Conservation (phyloP, 1,140 invertebrate species). For the Drosophila hydei region DNA sequence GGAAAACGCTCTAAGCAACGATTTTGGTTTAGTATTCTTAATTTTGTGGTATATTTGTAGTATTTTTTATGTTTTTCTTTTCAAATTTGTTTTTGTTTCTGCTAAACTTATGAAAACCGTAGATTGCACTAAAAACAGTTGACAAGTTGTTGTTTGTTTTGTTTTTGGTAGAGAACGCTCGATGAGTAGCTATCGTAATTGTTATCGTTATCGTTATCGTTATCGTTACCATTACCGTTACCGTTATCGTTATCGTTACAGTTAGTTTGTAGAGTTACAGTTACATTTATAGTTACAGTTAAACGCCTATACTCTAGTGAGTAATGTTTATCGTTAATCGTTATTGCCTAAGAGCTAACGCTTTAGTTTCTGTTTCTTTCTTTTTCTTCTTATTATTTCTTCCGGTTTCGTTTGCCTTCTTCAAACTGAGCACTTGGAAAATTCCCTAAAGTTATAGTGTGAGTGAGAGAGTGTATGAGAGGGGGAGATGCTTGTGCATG, state of each 20-base stretch:
- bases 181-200: constrained; percentile 49
- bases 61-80: constrained; percentile 21
- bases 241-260: constrained; percentile 41
- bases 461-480: background rate
- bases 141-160: constrained; percentile 49
- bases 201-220: constrained; percentile 39
- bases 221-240: constrained; percentile 43
- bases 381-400: background rate
- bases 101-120: constrained; percentile 81
- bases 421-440: constrained; percentile 59
- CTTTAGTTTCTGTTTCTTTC: constrained; percentile 20
- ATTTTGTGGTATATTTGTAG: constrained; percentile 15
- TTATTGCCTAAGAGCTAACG: constrained; percentile 33
- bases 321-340: constrained; percentile 32
- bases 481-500: constrained; percentile 3
- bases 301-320: constrained; percentile 1
- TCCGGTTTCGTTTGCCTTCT: background rate
- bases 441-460: constrained; percentile 61
- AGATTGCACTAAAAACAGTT: constrained; percentile 81
- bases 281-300: constrained; percentile 43
- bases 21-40: constrained; percentile 24
- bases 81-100: constrained; percentile 38
- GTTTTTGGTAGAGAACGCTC: constrained; percentile 37
- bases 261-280: constrained; percentile 36
- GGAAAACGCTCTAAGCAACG: constrained; percentile 49